Conservation (phyloP, 2,113 vertebrate genomes). For the Actenoides lindsayi region DNA sequence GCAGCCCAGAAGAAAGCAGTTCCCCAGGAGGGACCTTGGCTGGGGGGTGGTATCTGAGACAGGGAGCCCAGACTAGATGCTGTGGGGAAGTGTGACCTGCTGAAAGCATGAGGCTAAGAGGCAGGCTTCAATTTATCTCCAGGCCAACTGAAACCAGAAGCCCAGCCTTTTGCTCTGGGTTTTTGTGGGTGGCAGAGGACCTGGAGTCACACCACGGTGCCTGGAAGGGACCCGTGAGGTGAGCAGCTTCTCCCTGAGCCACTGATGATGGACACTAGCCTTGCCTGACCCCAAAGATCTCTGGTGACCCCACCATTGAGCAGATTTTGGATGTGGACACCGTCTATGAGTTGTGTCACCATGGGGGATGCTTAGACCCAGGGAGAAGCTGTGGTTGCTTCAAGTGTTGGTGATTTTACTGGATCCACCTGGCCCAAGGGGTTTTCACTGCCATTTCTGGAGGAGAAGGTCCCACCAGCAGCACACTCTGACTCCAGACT, state of each 20-base stretch:
- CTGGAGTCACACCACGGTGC: too few species aligned
- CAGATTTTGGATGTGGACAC: neutral
- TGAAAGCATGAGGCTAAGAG: neutral
- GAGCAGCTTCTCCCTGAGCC: neutral
- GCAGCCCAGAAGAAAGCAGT: neutral
- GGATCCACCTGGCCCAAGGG: neutral
- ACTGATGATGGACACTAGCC: accelerated
- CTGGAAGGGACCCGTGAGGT: neutral
- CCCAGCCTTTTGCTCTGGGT: accelerated
- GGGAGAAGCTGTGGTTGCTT: neutral
- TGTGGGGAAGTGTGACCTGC: accelerated
- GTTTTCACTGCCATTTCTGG: neutral
- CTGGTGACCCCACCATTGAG: neutral
- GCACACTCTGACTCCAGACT: neutral
- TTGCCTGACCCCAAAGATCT: neutral
- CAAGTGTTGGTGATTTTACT: too few species aligned
- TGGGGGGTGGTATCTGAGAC: neutral
- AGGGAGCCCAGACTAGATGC: neutral
- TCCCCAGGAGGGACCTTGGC: neutral
- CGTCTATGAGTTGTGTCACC: neutral
- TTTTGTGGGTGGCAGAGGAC: neutral
- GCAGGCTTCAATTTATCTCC: neutral
- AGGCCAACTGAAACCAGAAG: neutral
- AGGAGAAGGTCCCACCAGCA: neutral
- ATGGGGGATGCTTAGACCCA: neutral